Conservation (phyloP, 92 coral and sea anemone species). For the Montipora capitata region DNA sequence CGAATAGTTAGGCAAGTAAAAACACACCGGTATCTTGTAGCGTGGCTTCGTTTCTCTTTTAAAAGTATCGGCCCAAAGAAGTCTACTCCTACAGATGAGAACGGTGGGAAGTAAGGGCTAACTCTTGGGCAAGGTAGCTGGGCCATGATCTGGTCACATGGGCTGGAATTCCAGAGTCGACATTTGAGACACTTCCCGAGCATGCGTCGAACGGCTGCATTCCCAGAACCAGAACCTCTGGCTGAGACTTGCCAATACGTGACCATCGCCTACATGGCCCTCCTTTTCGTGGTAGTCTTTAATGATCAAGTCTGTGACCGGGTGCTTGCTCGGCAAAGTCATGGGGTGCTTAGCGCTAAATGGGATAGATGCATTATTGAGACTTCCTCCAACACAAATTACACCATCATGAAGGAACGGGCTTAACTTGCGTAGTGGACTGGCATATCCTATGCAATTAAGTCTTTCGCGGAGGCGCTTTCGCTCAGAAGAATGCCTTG, state of each 20-base stretch:
- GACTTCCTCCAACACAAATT: slow-evolving; percentile 13
- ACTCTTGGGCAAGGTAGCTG: neutral
- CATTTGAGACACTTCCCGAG: neutral
- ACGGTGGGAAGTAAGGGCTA: slow-evolving; percentile 7
- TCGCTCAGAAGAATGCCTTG: too few relatives aligned
- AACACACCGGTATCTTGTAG: slow-evolving; percentile 32
- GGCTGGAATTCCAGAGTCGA: slow-evolving; percentile 7
- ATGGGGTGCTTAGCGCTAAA: neutral
- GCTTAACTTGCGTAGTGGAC: neutral
- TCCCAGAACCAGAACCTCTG: slow-evolving; percentile 23
- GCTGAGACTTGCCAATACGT: slow-evolving; percentile 11
- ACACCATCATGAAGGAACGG: neutral
- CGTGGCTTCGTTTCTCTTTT: slow-evolving; percentile 34
- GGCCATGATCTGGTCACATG: slow-evolving; percentile 9
- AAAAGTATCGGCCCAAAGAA: slow-evolving; percentile 40
- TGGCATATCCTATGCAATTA: neutral
- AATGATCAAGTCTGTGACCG: slow-evolving; percentile 11
- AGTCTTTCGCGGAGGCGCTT: neutral
- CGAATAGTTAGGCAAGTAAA: slow-evolving; percentile 43
- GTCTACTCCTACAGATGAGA: neutral
- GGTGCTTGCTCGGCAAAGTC: slow-evolving; percentile 28
- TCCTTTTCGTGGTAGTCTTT: slow-evolving; percentile 16
- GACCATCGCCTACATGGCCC: slow-evolving; percentile 15
- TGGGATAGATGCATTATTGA: neutral
- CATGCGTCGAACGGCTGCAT: slow-evolving; percentile 9